phyloP scores from a whole-genome alignment of 2,113 vertebrate species.

The Cricetomys ansorgei region DNA sequence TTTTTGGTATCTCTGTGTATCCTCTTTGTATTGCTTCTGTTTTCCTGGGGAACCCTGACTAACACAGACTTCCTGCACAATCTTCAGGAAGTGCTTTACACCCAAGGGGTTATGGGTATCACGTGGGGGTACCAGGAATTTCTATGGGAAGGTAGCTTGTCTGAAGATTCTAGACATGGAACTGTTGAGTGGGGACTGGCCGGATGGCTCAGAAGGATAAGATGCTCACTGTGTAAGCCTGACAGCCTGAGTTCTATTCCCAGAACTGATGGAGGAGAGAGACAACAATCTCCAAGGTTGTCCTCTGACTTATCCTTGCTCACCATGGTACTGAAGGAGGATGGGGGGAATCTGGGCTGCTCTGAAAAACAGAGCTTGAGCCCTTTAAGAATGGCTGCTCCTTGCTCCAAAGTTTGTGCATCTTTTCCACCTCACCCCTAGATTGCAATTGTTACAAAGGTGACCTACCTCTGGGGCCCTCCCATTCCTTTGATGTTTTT shows the following conservation, averaged over 20 bases:
- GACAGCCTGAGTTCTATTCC: not conserved
- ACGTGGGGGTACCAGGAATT: no score
- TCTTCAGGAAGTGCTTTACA: not conserved
- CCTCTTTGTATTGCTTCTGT: not conserved
- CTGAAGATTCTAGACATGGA: not conserved
- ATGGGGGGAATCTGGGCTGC: not conserved
- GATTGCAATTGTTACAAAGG: not conserved
- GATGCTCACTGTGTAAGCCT: not conserved
- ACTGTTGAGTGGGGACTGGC: not conserved
- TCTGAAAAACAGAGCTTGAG: not conserved
- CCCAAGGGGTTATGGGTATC: not conserved
- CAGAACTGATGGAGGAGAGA: not conserved
- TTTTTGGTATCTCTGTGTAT: not conserved
- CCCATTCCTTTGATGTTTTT: not conserved
- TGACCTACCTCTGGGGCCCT: no score
- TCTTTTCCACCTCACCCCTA: not conserved
- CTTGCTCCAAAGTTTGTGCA: rapidly evolving
- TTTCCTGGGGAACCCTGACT: not conserved
- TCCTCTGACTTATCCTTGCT: not conserved
- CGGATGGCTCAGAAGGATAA: not conserved
- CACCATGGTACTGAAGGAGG: no score
- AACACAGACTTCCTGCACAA: not conserved
- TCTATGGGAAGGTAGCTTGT: not conserved
- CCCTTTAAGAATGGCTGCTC: not conserved
- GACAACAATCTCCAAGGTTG: not conserved